A percentile compares a stretch with the other conserved stretches of the same genome.
phyloP scores from a whole-genome alignment of 2,888 invertebrate genomes.

The Saturnia japonica region DNA sequence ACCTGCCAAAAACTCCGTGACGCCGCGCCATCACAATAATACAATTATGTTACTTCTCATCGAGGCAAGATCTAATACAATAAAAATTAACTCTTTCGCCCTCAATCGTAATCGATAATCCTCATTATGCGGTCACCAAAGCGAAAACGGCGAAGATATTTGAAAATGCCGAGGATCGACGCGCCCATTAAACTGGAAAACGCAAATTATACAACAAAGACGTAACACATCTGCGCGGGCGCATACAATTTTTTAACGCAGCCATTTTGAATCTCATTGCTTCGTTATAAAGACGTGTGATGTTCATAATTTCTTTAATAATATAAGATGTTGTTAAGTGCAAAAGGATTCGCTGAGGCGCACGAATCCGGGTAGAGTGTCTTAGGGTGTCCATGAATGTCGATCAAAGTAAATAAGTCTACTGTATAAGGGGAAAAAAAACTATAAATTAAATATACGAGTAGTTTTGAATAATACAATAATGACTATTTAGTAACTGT shows the following conservation, averaged over 20 bases:
- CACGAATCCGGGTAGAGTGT: slow-evolving; percentile 62
- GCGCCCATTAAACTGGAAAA: slow-evolving; percentile 77
- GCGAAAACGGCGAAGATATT: slow-evolving; percentile 23
- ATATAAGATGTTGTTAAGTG: slow-evolving; percentile 77
- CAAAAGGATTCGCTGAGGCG: slow-evolving; percentile 69
- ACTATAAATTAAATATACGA: neutral
- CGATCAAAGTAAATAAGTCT: neutral
- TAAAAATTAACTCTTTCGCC: neutral
- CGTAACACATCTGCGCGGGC: slow-evolving; percentile 74
- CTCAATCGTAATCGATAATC: neutral
- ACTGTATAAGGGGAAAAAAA: neutral
- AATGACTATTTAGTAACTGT: too few species aligned
- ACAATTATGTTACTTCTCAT: too few species aligned
- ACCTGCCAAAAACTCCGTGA: too few species aligned
- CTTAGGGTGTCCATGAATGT: slow-evolving; percentile 49
- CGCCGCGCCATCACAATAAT: too few species aligned
- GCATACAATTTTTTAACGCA: slow-evolving; percentile 40
- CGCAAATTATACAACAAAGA: slow-evolving; percentile 81
- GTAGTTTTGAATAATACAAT: too few species aligned
- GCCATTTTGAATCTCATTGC: slow-evolving; percentile 41
- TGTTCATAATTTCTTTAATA: slow-evolving; percentile 50
- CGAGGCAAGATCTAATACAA: neutral
- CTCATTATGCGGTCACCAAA: slow-evolving; percentile 37
- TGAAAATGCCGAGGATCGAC: slow-evolving; percentile 47
- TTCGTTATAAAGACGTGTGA: slow-evolving; percentile 35